Conservation (phyloP, 2,113 vertebrate genomes). For the Sturnus vulgaris region DNA sequence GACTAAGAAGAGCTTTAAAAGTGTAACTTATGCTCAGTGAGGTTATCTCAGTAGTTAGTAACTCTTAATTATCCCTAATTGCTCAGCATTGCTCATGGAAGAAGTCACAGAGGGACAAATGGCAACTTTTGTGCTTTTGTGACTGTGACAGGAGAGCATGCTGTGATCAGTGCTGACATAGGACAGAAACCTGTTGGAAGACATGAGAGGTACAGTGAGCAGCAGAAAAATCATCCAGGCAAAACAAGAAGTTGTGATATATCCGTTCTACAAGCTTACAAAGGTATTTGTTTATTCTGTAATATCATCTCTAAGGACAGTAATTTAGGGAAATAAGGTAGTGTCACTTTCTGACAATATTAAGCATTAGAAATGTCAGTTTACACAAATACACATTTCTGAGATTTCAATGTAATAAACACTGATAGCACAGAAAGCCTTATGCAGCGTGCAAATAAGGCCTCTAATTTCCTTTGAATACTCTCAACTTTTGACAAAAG, state of each 20-base stretch:
- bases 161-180: background rate
- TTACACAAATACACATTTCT: background rate
- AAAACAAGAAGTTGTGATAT: background rate
- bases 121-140: background rate
- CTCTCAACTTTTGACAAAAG: background rate
- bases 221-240: background rate
- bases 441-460: background rate
- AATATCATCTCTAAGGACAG: background rate
- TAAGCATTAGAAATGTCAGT: background rate
- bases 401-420: background rate
- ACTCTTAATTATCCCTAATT: background rate
- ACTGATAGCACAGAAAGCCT: background rate
- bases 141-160: background rate
- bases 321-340: background rate
- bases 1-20: background rate
- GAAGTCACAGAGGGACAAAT: background rate
- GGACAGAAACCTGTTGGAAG: rapidly evolving
- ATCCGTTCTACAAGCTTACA: background rate
- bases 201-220: too few relatives aligned
- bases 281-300: background rate
- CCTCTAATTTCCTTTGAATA: background rate
- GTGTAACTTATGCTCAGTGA: background rate
- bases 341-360: background rate
- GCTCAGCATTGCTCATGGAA: background rate
- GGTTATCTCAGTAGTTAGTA: background rate